These are phyloP conservation scores for Crambe crambe DNA, from an alignment of 37 sponge, comb jelly and placozoan genomes.

Conservation along the genomic window DNA sequence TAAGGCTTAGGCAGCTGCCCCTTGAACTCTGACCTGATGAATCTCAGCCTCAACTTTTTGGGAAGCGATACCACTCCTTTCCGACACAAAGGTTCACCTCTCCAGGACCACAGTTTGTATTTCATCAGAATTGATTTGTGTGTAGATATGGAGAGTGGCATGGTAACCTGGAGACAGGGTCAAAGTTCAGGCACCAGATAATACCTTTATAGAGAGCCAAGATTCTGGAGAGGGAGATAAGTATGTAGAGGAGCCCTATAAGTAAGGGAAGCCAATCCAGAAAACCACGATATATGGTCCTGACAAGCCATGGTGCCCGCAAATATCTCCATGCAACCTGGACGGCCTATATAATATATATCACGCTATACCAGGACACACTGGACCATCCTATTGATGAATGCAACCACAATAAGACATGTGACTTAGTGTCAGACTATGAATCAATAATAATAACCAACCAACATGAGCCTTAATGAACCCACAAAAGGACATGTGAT, in stretches of 20 bases:
- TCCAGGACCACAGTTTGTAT: background rate
- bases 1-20: constrained; percentile 92
- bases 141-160: constrained; percentile 88
- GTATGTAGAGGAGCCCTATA: background rate
- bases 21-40: constrained; percentile 81
- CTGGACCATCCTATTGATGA: no score
- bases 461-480: no score
- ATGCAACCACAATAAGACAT: no score
- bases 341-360: background rate
- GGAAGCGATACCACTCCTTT: constrained; percentile 97
- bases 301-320: background rate
- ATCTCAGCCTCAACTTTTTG: constrained; percentile 71
- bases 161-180: constrained; percentile 66
- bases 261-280: constrained; percentile 22
- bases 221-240: constrained; percentile 58
- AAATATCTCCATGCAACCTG: background rate
- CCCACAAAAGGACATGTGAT: no score
- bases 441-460: no score
- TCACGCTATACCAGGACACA: no score
- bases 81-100: constrained; percentile 93
- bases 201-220: constrained; percentile 50
- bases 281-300: background rate
- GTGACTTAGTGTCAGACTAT: no score
- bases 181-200: no score
- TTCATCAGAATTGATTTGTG: constrained; percentile 31